Evolutionary conservation across 2,113 vertebrate genomes (phyloP).

Genomic region (Coptodon rendalli): DNA sequence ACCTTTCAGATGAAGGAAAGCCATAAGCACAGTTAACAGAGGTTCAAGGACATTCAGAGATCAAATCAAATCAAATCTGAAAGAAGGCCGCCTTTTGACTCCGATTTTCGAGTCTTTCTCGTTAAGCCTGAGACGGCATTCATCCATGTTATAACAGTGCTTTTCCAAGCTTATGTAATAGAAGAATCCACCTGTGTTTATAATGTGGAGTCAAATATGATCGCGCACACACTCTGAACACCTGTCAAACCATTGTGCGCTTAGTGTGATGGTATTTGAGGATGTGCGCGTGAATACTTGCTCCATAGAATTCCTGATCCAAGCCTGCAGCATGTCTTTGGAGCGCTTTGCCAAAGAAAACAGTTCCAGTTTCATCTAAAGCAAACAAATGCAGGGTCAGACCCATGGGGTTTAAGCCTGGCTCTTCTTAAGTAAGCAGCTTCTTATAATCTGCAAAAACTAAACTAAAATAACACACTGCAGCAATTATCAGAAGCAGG

Average conservation of each 20-base stretch:
- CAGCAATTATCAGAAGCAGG: neutral
- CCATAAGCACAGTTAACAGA: neutral
- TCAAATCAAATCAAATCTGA: neutral
- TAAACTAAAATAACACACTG: neutral
- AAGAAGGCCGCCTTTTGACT: neutral
- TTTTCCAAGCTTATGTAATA: neutral
- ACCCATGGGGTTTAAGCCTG: neutral
- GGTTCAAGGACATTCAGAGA: neutral
- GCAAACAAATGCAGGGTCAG: neutral
- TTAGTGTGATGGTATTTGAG: neutral
- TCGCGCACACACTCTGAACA: neutral
- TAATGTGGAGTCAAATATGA: neutral
- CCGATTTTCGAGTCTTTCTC: neutral
- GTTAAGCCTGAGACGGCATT: neutral
- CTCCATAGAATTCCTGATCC: neutral
- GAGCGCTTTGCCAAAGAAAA: conserved; percentile 15
- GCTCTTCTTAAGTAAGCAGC: neutral
- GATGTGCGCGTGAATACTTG: neutral
- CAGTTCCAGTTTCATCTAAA: neutral
- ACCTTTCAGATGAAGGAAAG: neutral
- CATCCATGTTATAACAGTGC: neutral
- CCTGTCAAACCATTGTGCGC: neutral
- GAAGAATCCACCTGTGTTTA: neutral
- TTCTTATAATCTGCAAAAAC: neutral
- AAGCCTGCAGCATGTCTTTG: neutral